A percentile compares a stretch with the other conserved stretches of the same genome.
Evolutionary conservation across 2,113 vertebrate genomes (phyloP).

Genomic region (Falco punctatus): DNA sequence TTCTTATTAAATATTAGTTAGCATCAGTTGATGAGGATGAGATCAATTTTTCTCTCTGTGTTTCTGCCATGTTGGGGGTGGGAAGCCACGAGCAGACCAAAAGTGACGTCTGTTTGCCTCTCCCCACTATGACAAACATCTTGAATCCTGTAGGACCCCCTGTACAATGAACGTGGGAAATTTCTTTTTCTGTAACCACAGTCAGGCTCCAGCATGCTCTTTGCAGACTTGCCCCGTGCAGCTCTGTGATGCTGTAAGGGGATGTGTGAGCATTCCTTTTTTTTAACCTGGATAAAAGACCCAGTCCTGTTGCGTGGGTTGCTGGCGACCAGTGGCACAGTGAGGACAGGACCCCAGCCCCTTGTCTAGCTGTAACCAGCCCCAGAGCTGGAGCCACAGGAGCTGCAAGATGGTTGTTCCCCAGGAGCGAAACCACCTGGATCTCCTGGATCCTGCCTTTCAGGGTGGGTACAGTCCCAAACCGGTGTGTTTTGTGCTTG

Average conservation of each 20-base stretch:
- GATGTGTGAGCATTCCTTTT: background rate
- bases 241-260: background rate
- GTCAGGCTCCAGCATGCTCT: background rate
- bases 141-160: background rate
- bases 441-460: background rate
- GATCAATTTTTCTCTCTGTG: background rate
- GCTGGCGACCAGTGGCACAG: background rate
- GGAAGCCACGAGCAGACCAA: background rate
- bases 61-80: background rate
- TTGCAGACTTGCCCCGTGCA: background rate
- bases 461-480: fast-evolving
- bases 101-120: fast-evolving
- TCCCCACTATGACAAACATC: background rate
- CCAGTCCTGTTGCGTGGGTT: fast-evolving
- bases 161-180: no score
- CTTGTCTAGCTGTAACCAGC: background rate
- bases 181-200: no score
- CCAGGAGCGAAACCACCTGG: background rate
- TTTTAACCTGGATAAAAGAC: no score
- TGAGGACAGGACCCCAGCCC: fast-evolving
- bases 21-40: background rate
- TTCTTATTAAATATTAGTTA: background rate
- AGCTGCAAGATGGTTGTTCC: background rate
- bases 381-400: background rate
- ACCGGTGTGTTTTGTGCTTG: fast-evolving